Base-by-base conservation (phyloP, 2,113 vertebrate genomes). In the Climacteris rufus region DNA sequence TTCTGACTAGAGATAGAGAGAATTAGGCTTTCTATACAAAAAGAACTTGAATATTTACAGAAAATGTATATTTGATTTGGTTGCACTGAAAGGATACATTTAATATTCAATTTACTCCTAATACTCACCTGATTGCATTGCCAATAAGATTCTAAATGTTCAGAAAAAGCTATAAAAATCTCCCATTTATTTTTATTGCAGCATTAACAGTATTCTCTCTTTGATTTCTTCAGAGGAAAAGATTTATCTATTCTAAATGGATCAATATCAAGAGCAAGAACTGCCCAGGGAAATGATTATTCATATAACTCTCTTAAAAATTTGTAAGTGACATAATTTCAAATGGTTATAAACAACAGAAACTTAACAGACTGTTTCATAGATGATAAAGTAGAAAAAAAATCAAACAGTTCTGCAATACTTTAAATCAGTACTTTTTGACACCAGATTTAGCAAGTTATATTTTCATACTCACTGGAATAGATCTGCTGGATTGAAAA, bases 401-500 rank as follows among this genome's bases (percentile, higher is more conserved):
- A 82, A 42, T 15, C 27, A 63, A 20, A 71, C 60, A 31, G 39
- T 68, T 74, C 44, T 52, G 49, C 40, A 69, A 22, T 56, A 61
- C 53, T 70, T 86, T 68, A 87, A 76, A 87, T 64, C 11, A 76
- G 31, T 65, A 35, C 23, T 83, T 91, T 91, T 44, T 56, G 19
- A n/a, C 54, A 59, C 35, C 54, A 77, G 25, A 80, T 85, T 83
- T 80, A 88, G 71, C 30, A 74, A 79, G 45, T 70, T 53, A 40
- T 47, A 71, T 71, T 91, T 80, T 83, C 93, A 90, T 60, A 64
- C 25, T 71, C 28, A 71, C 17, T 66, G 37, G 31, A 93, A 86
- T 49, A 80, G 59, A 90, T 66, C 35, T 54, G 30, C 47, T 92
- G 76, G 75, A 80, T 92, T 83, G 85, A 88, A 93, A 96, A 96